Conservation (phyloP, 2,113 vertebrate genomes). For the Raja brachyura region DNA sequence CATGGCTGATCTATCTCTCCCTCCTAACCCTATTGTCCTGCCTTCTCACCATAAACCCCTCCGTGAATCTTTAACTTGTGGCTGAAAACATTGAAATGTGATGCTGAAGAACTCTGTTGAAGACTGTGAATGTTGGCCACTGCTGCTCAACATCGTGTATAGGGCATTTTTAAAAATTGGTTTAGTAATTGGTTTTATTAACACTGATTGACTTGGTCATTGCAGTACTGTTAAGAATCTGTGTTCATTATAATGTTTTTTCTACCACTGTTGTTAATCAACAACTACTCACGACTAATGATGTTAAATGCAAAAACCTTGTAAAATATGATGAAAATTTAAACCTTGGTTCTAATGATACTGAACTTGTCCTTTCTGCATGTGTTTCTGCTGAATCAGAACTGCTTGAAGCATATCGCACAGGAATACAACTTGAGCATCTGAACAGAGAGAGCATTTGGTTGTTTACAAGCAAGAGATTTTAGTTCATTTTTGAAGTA, state of each 20-base stretch:
- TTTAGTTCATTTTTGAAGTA: constrained; percentile 15
- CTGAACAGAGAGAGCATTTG: neutral
- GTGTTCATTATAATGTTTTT: neutral
- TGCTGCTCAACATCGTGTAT: neutral
- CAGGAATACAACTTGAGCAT: neutral
- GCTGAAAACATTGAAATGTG: neutral
- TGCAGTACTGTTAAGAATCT: neutral
- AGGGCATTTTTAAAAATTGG: neutral
- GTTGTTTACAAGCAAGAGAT: neutral
- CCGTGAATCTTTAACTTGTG: neutral
- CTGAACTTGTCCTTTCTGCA: neutral
- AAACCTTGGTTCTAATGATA: neutral
- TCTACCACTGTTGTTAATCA: neutral
- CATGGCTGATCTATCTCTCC: no score
- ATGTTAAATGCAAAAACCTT: neutral
- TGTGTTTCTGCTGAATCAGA: neutral
- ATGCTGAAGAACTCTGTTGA: neutral
- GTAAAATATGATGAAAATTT: neutral
- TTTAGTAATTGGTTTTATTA: neutral
- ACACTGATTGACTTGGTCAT: neutral
- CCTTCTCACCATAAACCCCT: no score
- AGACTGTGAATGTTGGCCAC: neutral
- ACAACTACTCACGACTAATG: neutral
- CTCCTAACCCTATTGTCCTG: no score
- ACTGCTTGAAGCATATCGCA: constrained; percentile 9